Conservation (phyloP, 2,113 vertebrate genomes). For the Rhabdomys dilectus region DNA sequence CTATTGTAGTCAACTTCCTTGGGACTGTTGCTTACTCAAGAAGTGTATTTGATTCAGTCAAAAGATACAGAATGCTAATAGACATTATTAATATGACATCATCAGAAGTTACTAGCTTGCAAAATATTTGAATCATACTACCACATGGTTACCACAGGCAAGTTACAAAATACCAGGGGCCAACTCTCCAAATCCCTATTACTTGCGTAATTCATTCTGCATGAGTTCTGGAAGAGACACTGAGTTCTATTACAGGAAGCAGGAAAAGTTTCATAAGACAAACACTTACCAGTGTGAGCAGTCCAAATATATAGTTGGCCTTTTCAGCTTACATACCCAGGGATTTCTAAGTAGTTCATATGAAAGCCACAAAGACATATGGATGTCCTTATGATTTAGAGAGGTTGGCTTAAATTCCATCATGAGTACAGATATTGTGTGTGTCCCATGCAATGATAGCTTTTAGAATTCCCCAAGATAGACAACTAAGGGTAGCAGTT, state of each 20-base stretch:
- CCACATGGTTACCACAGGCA: conserved; percentile 60
- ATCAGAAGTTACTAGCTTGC: conserved; percentile 73
- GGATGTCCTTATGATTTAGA: background rate
- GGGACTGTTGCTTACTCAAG: conserved; percentile 1
- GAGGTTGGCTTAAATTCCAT: background rate
- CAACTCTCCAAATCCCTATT: background rate
- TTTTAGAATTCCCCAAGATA: background rate
- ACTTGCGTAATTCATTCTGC: conserved; percentile 66
- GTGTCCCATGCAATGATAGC: background rate
- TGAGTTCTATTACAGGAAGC: conserved; percentile 82
- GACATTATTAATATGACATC: conserved; percentile 73
- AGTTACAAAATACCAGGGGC: conserved; percentile 56
- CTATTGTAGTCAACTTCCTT: conserved; percentile 62
- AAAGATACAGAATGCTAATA: background rate
- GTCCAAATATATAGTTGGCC: background rate
- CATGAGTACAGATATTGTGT: too few species aligned
- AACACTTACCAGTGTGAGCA: conserved; percentile 73
- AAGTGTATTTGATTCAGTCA: conserved; percentile 56
- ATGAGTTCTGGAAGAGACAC: conserved; percentile 65
- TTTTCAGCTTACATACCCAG: conserved; percentile 61
- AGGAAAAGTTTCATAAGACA: conserved; percentile 81
- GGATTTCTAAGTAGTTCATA: conserved; percentile 42
- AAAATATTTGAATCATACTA: conserved; percentile 76
- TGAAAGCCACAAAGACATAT: background rate
- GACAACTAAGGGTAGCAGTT: background rate